Base-by-base conservation (phyloP, 1,140 invertebrate species). In the Magallana ariakensis region DNA sequence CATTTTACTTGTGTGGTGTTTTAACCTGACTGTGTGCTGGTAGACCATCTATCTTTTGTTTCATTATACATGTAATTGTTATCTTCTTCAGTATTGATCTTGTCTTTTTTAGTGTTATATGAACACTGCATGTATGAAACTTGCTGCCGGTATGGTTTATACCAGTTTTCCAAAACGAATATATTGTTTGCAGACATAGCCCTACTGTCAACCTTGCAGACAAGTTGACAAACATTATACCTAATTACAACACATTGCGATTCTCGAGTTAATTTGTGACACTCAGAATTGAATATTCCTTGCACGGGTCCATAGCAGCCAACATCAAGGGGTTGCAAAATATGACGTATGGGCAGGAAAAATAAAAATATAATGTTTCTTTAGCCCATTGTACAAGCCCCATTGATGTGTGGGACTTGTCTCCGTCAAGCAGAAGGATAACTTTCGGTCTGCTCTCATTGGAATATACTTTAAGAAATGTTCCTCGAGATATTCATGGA, bases 301-400 rank as follows among this genome's bases (percentile, higher is more conserved):
- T 85, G 56, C n/a, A 88, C 33, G 15, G 87, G 87, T 80, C 56
- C 87, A 85, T 53, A 88, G 58, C 84, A 88, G 22, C 57, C 60
- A 11, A 88, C 60, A 54, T 88, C 84, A n/a, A 88, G 11, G 4
- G 87, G 87, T 62, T 88, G 87, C 16, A 85, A 15, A n/a, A 87
- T 22, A 26, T 87, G 85, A 16, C 58, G 80, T 83, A 53, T 87
- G 80, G 55, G 85, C 84, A 57, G 87, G 80, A 33, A 88, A 80
- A 6, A 88, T 33, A 22, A 85, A 85, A 8, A 88, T 10, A n/a
- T 83, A 53, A 13, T 9, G 66, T n/a, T 1, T 56, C 16, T n/a
- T 54, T 88, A 19, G 84, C 60, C 87, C 87, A 88, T 53, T 88
- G 56, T 66, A 85, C 22, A 13, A 83, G 22, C 19, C 55, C 60